Base-by-base conservation (phyloP, 2,113 vertebrate species). In the Notothenia coriiceps region DNA sequence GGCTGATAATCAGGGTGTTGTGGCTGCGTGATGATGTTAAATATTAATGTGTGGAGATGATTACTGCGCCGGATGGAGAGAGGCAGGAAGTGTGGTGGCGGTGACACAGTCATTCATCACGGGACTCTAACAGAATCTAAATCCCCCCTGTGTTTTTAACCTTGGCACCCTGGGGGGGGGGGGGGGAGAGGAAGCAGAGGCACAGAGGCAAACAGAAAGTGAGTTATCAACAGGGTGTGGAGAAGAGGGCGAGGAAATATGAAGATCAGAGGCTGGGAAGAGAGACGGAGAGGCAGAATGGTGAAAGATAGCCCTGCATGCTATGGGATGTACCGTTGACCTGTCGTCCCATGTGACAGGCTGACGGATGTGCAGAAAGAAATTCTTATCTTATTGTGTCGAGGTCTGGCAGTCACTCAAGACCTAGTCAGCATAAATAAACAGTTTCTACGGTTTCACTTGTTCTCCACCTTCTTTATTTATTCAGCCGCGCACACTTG, bases 311-410 rank as follows among this genome's bases (percentile, higher is more conserved):
- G 72, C 29, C 44, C 33, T 20, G 70, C 49, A 57, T 71, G 80
- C 74, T 86, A 71, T 90, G 83, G 79, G 88, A 91, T 81, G 82
- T 86, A 71, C 54, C 59, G 64, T 87, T 89, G 89, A 91, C 89
- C 87, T 78, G 90, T 82, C 91, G 82, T 86, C 87, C 82, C 64
- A 35, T 85, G 86, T 93, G 94, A 93, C 93, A 91, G 84, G 76
- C 90, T 95, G 94, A 95, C 72, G 85, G 88, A 94, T 95, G 92
- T 85, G 90, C 92, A 86, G 89, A 91, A 80, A 89, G 86, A 78
- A 90, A 88, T 89, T 93, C 93, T 94, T 95, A 95, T 95, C 94
- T 94, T 94, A 92, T 94, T 94, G 94, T 91, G 86, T 93, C 93
- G 94, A 93, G 94, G 93, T 93, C 94, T 95, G 93, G 92, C 94